Base-by-base conservation (phyloP, 2,797 vertebrate genomes). In the Sebastes hubbsi region DNA sequence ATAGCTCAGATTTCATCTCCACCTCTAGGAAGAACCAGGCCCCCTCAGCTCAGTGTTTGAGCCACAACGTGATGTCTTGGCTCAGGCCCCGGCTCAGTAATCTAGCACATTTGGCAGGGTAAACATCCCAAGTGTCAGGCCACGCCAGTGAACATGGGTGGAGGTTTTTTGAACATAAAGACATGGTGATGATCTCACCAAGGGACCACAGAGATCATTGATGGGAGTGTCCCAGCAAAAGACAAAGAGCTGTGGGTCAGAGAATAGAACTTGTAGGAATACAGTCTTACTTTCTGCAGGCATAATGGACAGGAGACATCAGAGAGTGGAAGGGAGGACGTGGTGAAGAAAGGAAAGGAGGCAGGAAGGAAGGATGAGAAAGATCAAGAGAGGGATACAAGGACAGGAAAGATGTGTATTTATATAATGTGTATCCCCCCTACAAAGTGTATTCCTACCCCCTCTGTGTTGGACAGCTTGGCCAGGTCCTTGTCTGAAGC, bases 401-500 rank as follows among this genome's bases (percentile, higher is more conserved):
- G 18, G 46, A 18, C 18, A 55, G 34, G 14, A 49, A 29, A 36
- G 25, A 38, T 38, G 36, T 38, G 13, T 38, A 38, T 38, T 38
- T 38, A 38, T 38, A 38, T 38, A 2, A 42, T 52, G 58, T 54
- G 38, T 16, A 30, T 13, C 29, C 34, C 22, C 16, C 5, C 60
- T 36, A 12, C 32, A 46, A 46, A 46, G 42, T 34, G 5, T 49
- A 36, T 36, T 13, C 49, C 18, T 94, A 99, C 98, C 97, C 97
- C 97, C 66, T 97, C 96, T 80, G 96, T 94, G 91, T 97, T 90
- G 91, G 97, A 98, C 84, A 96, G 96, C 82, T 96, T 97, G 85
- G 96, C 97, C 88, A 98, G 96, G 82, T 98, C 97, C 85, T 99
- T 97, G 66, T 97, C 96, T 58, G 97, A 97, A 78, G 96, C 95